phyloP scores from a whole-genome alignment of 2,797 vertebrate genomes.

The Pseudomugil tenellus region DNA sequence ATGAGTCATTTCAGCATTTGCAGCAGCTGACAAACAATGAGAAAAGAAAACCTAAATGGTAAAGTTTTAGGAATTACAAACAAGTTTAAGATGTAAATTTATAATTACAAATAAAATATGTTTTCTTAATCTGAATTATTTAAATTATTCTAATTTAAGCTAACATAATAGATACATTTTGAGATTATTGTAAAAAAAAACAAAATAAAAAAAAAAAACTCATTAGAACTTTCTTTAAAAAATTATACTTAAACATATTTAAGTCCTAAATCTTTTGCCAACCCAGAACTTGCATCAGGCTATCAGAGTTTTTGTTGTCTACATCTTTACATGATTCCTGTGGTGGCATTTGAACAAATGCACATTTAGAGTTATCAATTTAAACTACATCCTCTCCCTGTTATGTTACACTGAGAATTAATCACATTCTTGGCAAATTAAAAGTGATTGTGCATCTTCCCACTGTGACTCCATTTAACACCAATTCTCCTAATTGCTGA shows the following conservation, averaged over 20 bases:
- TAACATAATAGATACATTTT: no score
- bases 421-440: conserved; percentile 49
- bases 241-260: not conserved
- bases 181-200: no score
- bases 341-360: conserved; percentile 34
- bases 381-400: conserved; percentile 21
- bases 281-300: not conserved
- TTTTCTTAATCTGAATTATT: no score
- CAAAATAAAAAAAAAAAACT: no score
- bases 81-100: no score
- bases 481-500: conserved; percentile 26
- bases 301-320: not conserved
- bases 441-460: conserved; percentile 39
- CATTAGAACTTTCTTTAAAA: not conserved
- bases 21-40: not conserved
- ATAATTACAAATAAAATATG: not conserved
- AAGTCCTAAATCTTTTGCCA: not conserved
- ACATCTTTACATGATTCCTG: conserved; percentile 9
- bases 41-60: no score
- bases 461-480: conserved; percentile 36
- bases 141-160: no score
- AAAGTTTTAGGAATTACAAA: no score
- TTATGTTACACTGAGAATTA: conserved; percentile 38
- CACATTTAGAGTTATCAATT: conserved; percentile 26
- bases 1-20: not conserved